Conservation (phyloP, 2,797 vertebrate species). For the Enteromius argenteus region DNA sequence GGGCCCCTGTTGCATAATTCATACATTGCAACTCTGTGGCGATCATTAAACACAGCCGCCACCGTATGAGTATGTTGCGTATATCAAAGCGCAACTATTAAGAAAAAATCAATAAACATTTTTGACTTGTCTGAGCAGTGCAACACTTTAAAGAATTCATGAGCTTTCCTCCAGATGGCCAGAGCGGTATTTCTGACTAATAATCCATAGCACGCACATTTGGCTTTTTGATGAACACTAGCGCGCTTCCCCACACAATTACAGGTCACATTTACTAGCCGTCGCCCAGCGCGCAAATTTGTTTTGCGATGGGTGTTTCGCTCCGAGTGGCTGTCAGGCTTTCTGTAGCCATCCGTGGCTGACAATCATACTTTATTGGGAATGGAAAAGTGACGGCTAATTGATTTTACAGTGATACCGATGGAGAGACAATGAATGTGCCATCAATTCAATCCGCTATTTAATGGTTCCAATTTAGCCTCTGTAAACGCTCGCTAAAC, state of each 20-base stretch:
- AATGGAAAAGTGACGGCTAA: constrained; percentile 99
- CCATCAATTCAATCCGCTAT: constrained; percentile 99
- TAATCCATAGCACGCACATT: constrained; percentile 76
- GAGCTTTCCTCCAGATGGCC: constrained; percentile 69
- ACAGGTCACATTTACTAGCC: constrained; percentile 77
- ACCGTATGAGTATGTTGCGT: constrained; percentile 24
- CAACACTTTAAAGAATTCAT: constrained; percentile 68
- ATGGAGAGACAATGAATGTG: constrained; percentile 99
- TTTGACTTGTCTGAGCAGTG: constrained; percentile 54
- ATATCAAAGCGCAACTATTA: constrained; percentile 60
- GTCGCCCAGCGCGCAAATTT: constrained; percentile 73
- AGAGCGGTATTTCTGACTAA: constrained; percentile 75
- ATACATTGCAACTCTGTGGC: constrained; percentile 24
- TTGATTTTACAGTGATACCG: constrained; percentile 99
- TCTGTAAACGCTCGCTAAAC: constrained; percentile 99
- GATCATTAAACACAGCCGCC: constrained; percentile 51
- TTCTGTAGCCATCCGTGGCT: constrained; percentile 90
- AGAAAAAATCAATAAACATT: constrained; percentile 74
- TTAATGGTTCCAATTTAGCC: constrained; percentile 99
- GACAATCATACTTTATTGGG: constrained; percentile 98
- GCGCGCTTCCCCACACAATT: constrained; percentile 77
- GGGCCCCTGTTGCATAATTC: constrained; percentile 41
- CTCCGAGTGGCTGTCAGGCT: constrained; percentile 86
- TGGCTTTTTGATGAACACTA: constrained; percentile 81
- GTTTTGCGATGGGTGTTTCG: constrained; percentile 79